Conservation (phyloP, 2,113 vertebrate species). For the Fregetta grallaria region DNA sequence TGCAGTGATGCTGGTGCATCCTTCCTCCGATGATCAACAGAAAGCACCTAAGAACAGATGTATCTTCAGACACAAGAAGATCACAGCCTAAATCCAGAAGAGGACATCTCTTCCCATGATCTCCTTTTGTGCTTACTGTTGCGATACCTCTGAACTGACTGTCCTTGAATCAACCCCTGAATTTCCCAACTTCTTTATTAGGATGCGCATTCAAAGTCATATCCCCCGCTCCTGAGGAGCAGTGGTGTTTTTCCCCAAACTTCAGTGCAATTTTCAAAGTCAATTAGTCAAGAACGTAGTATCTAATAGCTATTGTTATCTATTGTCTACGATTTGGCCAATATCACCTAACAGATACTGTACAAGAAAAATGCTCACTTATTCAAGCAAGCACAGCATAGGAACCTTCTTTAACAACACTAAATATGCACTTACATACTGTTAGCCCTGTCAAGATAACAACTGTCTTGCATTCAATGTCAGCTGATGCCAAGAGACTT, state of each 20-base stretch:
- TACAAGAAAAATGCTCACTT: rapidly evolving
- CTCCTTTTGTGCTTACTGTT: not conserved
- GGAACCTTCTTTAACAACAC: not conserved
- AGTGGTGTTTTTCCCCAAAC: not conserved
- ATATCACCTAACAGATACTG: not conserved
- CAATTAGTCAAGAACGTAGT: not conserved
- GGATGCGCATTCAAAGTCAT: not conserved
- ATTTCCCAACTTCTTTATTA: not conserved
- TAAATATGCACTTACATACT: rapidly evolving
- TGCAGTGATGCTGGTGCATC: too few species aligned
- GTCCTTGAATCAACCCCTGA: rapidly evolving
- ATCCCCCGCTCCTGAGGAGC: not conserved
- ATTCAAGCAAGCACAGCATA: too few species aligned
- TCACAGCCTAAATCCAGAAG: not conserved
- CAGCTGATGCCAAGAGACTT: not conserved
- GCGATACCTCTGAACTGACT: not conserved
- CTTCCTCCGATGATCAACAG: not conserved
- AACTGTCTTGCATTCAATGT: not conserved
- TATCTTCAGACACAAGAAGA: not conserved
- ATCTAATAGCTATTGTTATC: not conserved
- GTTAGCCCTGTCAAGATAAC: not conserved
- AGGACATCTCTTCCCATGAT: not conserved
- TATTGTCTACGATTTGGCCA: not conserved
- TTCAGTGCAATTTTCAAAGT: not conserved
- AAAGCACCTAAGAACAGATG: not conserved